These are phyloP conservation scores for Belgica antarctica DNA, from an alignment of 2,888 invertebrate species.

Conservation along the genomic window DNA sequence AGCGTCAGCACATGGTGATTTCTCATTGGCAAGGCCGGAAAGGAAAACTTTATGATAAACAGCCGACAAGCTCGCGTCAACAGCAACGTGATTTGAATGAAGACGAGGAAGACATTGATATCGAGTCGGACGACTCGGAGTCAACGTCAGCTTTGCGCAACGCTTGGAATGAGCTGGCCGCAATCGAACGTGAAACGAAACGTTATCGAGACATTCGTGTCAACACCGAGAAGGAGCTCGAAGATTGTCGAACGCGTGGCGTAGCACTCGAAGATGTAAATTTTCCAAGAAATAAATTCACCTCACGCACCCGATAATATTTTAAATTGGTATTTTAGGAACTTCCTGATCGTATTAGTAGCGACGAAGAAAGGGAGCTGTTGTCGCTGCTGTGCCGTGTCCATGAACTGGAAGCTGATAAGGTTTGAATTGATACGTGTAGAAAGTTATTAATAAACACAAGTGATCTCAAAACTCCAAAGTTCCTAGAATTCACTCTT, in stretches of 20 bases:
- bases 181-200: slow-evolving; percentile 82
- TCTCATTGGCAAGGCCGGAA: slow-evolving; percentile 83
- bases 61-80: slow-evolving; percentile 45
- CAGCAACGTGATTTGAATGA: slow-evolving; percentile 26
- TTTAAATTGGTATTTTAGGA: slow-evolving; percentile 58
- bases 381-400: slow-evolving; percentile 83
- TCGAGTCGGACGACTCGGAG: slow-evolving; percentile 50
- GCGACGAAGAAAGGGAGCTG: slow-evolving; percentile 87
- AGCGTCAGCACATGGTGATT: slow-evolving; percentile 82
- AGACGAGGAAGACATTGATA: slow-evolving; percentile 30
- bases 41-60: slow-evolving; percentile 60
- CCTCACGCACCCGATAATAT: not conserved
- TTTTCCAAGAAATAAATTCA: too few relatives aligned
- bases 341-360: slow-evolving; percentile 78
- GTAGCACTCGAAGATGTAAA: slow-evolving; percentile 78
- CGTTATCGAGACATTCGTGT: slow-evolving; percentile 72
- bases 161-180: slow-evolving; percentile 79
- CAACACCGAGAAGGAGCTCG: slow-evolving; percentile 77
- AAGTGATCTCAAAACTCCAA: not conserved
- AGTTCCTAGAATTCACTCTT: too few relatives aligned
- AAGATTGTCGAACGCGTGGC: slow-evolving; percentile 73
- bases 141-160: slow-evolving; percentile 63
- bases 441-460: too few relatives aligned
- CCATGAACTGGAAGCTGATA: slow-evolving; percentile 92
- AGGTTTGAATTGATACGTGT: slow-evolving; percentile 54